Evolutionary conservation across 2,797 vertebrate species (phyloP).

Genomic region (Thunnus albacares): DNA sequence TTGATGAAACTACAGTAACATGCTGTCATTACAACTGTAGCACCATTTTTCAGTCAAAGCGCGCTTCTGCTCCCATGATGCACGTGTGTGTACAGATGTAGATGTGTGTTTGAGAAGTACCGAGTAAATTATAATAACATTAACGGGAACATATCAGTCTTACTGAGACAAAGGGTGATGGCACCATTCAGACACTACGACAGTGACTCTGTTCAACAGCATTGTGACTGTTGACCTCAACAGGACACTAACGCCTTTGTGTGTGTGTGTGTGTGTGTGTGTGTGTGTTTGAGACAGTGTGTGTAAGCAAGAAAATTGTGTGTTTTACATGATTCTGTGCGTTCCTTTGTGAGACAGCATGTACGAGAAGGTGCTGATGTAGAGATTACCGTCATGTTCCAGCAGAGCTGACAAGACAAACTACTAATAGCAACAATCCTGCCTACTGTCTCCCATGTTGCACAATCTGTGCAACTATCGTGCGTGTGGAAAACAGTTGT

Average conservation of each 20-base stretch:
- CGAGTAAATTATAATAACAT: conserved; percentile 26
- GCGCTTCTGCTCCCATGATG: not conserved
- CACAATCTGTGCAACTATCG: conserved; percentile 3
- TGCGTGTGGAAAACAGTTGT: not conserved
- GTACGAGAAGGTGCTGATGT: conserved; percentile 35
- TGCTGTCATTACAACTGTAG: not conserved
- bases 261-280: conserved; percentile 25
- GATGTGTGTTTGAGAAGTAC: conserved; percentile 13
- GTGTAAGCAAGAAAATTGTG: conserved; percentile 13
- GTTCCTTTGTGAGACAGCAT: conserved; percentile 27
- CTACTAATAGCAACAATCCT: conserved; percentile 1
- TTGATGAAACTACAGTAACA: conserved; percentile 22
- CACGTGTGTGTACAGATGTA: not conserved
- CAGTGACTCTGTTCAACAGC: conserved; percentile 61
- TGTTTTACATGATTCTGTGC: conserved; percentile 18
- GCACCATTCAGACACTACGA: conserved; percentile 58
- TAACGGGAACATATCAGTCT: conserved; percentile 12
- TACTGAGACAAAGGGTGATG: conserved; percentile 47
- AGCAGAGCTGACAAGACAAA: conserved; percentile 25
- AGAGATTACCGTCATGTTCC: conserved; percentile 41
- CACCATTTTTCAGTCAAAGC: not conserved
- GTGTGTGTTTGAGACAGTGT: conserved; percentile 10
- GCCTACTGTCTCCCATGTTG: conserved; percentile 5
- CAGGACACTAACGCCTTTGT: conserved; percentile 53
- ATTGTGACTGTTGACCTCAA: conserved; percentile 48